A percentile compares a stretch with the other conserved stretches of the same genome.
These are phyloP conservation scores for Dermochelys coriacea DNA, from an alignment of 2,797 vertebrate genomes.

Conservation along the genomic window DNA sequence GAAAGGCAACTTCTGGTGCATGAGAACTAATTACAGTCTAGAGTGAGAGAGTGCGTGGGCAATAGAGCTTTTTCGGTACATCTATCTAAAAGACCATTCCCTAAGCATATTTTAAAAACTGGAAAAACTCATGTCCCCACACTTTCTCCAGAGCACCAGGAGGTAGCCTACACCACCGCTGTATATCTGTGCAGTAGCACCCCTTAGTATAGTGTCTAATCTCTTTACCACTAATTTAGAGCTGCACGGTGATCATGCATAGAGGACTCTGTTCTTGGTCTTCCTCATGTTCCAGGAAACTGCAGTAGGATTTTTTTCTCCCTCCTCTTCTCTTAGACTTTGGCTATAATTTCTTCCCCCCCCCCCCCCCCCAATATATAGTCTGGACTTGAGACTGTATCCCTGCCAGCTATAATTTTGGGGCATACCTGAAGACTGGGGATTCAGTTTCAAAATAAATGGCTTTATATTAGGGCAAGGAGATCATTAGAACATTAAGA, in stretches of 20 bases:
- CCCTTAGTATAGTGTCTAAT: neutral
- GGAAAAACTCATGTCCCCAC: neutral
- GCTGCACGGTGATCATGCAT: neutral
- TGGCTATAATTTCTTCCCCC: accelerated
- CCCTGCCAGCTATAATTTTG: neutral
- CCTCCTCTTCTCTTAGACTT: neutral
- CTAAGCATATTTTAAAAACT: neutral
- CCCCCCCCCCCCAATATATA: accelerated
- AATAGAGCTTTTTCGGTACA: neutral
- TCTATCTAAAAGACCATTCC: neutral
- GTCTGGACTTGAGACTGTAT: neutral
- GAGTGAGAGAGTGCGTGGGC: neutral
- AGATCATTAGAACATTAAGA: neutral
- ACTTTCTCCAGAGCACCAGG: neutral
- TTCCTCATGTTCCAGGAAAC: neutral
- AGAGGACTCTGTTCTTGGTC: neutral
- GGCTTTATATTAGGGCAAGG: neutral
- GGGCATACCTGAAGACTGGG: neutral
- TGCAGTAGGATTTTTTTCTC: neutral
- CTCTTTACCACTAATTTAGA: neutral
- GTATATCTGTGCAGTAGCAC: neutral
- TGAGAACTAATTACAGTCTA: neutral
- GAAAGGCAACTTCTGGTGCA: neutral
- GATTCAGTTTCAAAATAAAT: neutral
- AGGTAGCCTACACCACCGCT: neutral